Base-by-base conservation (phyloP, 1,140 invertebrate genomes). In the Panulirus ornatus region DNA sequence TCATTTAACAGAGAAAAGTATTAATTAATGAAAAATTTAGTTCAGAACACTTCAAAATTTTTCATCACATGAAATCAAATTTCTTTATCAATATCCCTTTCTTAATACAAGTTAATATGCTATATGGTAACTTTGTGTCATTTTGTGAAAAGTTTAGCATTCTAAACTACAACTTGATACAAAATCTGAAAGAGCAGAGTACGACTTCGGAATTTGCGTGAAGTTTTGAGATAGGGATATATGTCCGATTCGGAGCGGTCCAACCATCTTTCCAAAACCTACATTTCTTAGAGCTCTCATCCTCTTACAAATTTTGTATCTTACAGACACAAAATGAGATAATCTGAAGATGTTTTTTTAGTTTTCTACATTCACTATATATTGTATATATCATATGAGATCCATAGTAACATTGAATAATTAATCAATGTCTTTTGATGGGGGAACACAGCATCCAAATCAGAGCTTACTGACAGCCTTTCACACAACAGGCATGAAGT, bases 351-450 rank as follows among this genome's bases (percentile, higher is more conserved):
- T 83, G 81, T 82, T 82, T 54, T n/a, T 34, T 78, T 78, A 83
- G 81, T 58, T 58, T 83, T 54, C 58, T 83, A 83, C 81, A 83
- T 30, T 83, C 58, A 83, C 54, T 83, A 83, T 83, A 83, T 83
- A 83, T 66, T 83, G 30, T 66, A 83, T 83, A 83, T 83, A 83
- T 83, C 58, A 63, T 83, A 83, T 83, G 81, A 83, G 81, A 83
- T 83, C 81, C 81, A 83, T 63, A 63, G 81, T 63, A 83, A 83
- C 81, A 83, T 83, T 83, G 81, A 83, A 83, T 66, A 83, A 42
- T 83, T 83, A 63, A 34, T 83, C 81, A 83, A 83, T 83, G 81
- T 83, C 81, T 83, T 83, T 83, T 83, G 81, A 83, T 83, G 81
- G 81, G 81, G 38, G 38, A 83, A 66, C 40, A 47, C 19, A 83